Percentiles rank a stretch among this genome's conserved stretches.
phyloP scores from a whole-genome alignment of 2,797 vertebrate genomes.

The Parauchenoglanis punctatus region DNA sequence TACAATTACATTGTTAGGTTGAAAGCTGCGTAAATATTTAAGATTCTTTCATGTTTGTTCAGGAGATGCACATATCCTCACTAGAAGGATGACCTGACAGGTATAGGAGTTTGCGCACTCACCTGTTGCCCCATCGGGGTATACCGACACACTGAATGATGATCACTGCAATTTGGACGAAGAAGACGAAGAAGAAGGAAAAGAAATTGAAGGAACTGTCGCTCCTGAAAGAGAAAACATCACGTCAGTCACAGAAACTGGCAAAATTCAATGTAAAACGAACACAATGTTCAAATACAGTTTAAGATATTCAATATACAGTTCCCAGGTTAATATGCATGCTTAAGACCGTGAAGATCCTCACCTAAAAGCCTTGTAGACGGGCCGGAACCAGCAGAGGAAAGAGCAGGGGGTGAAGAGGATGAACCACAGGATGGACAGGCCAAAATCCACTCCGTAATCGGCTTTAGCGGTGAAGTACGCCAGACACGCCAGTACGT shows the following conservation, averaged over 20 bases:
- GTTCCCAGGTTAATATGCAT: neutral
- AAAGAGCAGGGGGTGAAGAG: slow-evolving; percentile 95
- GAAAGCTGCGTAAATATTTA: neutral
- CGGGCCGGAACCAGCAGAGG: slow-evolving; percentile 94
- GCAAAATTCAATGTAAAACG: too few species aligned
- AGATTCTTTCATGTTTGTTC: neutral
- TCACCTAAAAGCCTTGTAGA: slow-evolving; percentile 97
- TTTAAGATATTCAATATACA: too few species aligned
- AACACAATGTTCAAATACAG: too few species aligned
- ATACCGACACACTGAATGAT: slow-evolving; percentile 91
- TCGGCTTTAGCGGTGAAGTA: slow-evolving; percentile 67
- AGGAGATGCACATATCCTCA: neutral
- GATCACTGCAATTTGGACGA: slow-evolving; percentile 89
- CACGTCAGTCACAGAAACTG: neutral
- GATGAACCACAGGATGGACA: slow-evolving; percentile 93
- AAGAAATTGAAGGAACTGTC: slow-evolving; percentile 99
- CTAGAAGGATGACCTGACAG: neutral
- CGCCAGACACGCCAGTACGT: slow-evolving; percentile 91
- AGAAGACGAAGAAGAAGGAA: slow-evolving; percentile 95
- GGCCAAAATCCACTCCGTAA: slow-evolving; percentile 86
- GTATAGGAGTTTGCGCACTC: slow-evolving; percentile 55
- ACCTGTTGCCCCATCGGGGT: slow-evolving; percentile 93
- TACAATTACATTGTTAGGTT: neutral
- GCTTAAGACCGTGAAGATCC: slow-evolving; percentile 46
- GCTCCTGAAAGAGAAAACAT: slow-evolving; percentile 73